phyloP scores from a whole-genome alignment of 2,113 vertebrate genomes.

The Syrrhaptes paradoxus region DNA sequence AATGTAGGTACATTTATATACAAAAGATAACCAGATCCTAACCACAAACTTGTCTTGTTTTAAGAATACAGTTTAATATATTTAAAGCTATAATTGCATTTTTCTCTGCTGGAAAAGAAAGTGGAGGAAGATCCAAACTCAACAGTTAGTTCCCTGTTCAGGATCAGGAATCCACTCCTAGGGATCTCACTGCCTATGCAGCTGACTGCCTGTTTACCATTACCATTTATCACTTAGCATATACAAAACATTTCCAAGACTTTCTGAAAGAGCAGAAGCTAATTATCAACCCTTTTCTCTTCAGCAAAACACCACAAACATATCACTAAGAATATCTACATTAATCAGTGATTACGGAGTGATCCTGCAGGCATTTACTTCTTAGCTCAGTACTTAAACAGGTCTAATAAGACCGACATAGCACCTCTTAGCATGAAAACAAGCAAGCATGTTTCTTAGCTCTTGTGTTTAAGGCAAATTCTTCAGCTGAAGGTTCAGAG shows the following conservation, averaged over 20 bases:
- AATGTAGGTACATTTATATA: neutral
- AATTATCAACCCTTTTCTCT: neutral
- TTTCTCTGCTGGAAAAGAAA: neutral
- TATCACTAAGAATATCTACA: neutral
- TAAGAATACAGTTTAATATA: neutral
- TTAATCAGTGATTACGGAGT: neutral
- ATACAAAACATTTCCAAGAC: neutral
- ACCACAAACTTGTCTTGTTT: neutral
- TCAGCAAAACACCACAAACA: neutral
- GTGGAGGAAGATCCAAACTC: neutral
- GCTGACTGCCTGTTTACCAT: neutral
- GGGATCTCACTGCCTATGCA: neutral
- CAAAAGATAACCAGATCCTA: neutral
- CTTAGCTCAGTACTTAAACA: neutral
- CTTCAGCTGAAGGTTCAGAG: neutral
- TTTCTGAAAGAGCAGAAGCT: neutral
- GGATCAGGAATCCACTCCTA: neutral
- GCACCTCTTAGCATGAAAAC: neutral
- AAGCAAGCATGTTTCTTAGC: neutral
- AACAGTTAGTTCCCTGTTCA: accelerated
- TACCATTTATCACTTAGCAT: neutral
- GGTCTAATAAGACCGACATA: neutral
- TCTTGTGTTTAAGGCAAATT: neutral
- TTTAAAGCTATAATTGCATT: neutral
- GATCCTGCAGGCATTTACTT: conserved; percentile 11